Evolutionary conservation across 2,888 invertebrate species (phyloP).

Genomic region (Zaprionus lineosus): DNA sequence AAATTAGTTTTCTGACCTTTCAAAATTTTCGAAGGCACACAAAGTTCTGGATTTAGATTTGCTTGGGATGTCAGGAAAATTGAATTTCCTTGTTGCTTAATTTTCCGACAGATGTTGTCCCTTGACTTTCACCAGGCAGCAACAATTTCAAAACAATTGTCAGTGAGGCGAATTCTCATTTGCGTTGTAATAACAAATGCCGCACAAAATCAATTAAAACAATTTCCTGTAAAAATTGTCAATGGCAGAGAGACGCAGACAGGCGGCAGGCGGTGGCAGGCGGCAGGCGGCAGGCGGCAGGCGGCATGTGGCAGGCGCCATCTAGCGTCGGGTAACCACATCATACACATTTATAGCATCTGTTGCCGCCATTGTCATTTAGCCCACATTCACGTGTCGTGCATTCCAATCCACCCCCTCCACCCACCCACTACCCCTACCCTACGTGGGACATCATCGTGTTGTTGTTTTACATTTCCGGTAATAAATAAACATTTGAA

Average conservation of each 20-base stretch:
- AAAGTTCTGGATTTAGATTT: too few relatives aligned
- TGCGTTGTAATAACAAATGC: constrained; percentile 67
- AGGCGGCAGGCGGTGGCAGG: constrained; percentile 2
- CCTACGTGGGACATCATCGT: constrained; percentile 28
- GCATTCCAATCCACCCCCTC: not conserved
- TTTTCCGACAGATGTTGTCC: constrained; percentile 10
- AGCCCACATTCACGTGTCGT: constrained; percentile 33
- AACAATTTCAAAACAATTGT: constrained; percentile 6
- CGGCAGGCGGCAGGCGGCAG: constrained; percentile 3
- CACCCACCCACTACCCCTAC: not conserved
- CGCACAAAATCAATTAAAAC: constrained; percentile 70
- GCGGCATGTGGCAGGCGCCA: constrained; percentile 8
- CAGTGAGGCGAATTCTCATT: constrained; percentile 53
- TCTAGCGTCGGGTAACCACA: constrained; percentile 33
- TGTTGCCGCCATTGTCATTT: constrained; percentile 70
- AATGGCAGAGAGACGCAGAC: constrained; percentile 7
- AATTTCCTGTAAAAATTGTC: constrained; percentile 61
- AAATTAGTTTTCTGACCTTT: not conserved
- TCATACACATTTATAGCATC: constrained; percentile 47
- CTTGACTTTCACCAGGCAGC: constrained; percentile 2
- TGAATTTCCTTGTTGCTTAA: not conserved
- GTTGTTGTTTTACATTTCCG: constrained; percentile 76
- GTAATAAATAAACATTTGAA: constrained; percentile 75
- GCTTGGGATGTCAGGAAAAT: too few relatives aligned
- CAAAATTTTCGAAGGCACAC: not conserved